Conservation (phyloP, 2,113 vertebrate species). For the Malurus melanocephalus region DNA sequence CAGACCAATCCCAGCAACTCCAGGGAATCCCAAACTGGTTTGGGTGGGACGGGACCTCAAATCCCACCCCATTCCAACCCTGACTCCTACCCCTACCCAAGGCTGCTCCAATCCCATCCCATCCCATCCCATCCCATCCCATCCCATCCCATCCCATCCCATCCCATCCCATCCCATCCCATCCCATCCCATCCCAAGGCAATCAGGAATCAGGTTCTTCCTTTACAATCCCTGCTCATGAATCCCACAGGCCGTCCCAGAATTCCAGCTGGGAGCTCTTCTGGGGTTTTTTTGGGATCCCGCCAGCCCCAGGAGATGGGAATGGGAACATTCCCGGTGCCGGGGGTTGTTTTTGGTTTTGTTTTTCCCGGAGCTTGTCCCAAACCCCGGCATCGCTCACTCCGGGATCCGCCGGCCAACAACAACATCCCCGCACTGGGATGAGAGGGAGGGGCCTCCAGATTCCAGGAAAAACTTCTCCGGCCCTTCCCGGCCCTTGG, state of each 20-base stretch:
- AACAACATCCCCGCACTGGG: not conserved
- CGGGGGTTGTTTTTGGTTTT: not conserved
- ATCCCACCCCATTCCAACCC: no score
- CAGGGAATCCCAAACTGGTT: not conserved
- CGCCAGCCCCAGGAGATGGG: not conserved
- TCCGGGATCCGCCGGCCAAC: not conserved
- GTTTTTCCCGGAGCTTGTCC: not conserved
- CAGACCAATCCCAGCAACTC: not conserved
- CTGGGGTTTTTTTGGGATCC: not conserved
- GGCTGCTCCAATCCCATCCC: no score
- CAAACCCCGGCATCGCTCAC: rapidly evolving
- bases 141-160: no score
- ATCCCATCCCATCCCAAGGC: no score
- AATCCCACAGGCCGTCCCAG: not conserved
- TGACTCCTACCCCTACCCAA: not conserved
- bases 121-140: no score
- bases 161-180: no score
- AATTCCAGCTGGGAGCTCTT: not conserved
- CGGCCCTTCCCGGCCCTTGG: not conserved
- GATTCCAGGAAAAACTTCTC: not conserved
- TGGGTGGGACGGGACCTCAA: not conserved
- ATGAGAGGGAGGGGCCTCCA: not conserved
- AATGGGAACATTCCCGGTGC: not conserved
- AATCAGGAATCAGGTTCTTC: no score
- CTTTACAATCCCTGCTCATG: not conserved